Evolutionary conservation across 2,113 vertebrate genomes (phyloP), one percentile per base, ranked within the genome.

Genomic region (Gavialis gangeticus): DNA sequence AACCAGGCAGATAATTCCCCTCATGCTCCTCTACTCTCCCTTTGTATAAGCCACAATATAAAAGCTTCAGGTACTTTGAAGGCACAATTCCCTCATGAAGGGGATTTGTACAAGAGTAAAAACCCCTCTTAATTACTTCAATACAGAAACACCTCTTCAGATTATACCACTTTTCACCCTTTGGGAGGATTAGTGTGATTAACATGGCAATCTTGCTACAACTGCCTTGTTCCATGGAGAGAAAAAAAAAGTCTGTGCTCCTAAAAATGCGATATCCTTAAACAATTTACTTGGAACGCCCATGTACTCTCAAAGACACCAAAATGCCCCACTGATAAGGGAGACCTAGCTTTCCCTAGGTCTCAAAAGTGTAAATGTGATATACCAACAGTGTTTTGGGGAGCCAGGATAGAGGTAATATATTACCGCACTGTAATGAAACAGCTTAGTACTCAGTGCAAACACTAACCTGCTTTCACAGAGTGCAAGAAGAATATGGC

Each of bases 181-280:
- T 69, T 27, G 83, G 54, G 9, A 79, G 17, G 24, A 94, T 80
- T 12, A 71, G 6, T 1, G 17, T 24, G 10, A 12, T 75, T 69
- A 37, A 58, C 69, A 12, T 3, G 25, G 34, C 19, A 28, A 84
- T 16, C 60, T 87, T 79, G 87, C 78, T 82, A 67, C 37, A 6
- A 1, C 24, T 9, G 9, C 56, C 69, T 46, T 1, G 0, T 10
- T 17, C 34, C 0, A 18, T 1, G 0, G 54, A 84, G 34, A 34
- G 5, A 46, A 46, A 46, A 46, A 46, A 46, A 46, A 46, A 46
- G 9, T 8, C 46, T 46, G 46, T 9, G 46, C 46, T 46, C 46
- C 46, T 46, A 46, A 46, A 46, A 46, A 46, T 46, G 46, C 46
- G 59, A 37, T 24, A 46, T 56, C 34, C 64, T 12, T 83, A 19